Base-by-base conservation (phyloP, 2,113 vertebrate genomes). In the Chascanopsetta lugubris region DNA sequence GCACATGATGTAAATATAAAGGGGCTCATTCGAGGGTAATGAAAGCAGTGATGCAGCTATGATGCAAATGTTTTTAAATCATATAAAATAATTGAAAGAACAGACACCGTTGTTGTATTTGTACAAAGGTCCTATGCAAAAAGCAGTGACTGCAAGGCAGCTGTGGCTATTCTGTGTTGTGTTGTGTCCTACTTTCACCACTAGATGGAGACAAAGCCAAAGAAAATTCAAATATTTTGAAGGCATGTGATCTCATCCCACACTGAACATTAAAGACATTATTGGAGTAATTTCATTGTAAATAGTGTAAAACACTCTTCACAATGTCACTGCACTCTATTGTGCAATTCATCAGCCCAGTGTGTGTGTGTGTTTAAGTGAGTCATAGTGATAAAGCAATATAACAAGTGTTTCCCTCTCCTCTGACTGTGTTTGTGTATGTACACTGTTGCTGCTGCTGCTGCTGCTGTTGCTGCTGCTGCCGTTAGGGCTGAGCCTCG, bases 191-290 rank as follows among this genome's bases (percentile, higher is more conserved):
- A 25, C 3, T 50, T 1, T 55, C 3, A 47, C 87, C 89, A 88
- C 77, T 79, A 90, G 91, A 77, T 89, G 89, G 89, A 67, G 87
- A 82, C 82, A 75, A 21, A 47, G 61, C 18, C 63, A 18, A 38
- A 49, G 53, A n/a, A 43, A 7, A 4, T 18, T 18, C 5, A 21
- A 26, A 21, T 29, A 13, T 4, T 27, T 27, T 53, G 38, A 56
- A 24, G 20, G 36, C 45, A 20, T 3, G 54, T 53, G 60, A 69
- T 22, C 42, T 66, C 42, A 76, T 47, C 42, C 18, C 46, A n/a
- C 45, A 60, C 24, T 36, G 7, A 21, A 20, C 4, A 8, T 46
- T 26, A 70, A 21, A 47, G 60, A 49, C 30, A 45, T 29, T 18
- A 4, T 46, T 12, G 17, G 17, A 62, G 38, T 12, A 24, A 38